Conservation (phyloP, 1,140 invertebrate genomes). For the Procambarus virginalis region DNA sequence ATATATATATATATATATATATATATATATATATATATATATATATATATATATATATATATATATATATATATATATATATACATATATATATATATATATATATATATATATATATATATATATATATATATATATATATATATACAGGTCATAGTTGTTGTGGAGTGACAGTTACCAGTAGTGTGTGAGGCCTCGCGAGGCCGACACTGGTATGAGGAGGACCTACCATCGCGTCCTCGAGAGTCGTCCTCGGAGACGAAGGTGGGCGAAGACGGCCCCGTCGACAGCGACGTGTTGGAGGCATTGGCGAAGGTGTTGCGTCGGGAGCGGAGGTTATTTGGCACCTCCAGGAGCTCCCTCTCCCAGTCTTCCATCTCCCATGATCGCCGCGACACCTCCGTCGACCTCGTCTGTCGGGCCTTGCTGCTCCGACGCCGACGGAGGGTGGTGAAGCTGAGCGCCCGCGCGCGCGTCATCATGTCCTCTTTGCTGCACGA, state of each 20-base stretch:
- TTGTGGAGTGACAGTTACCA: no score
- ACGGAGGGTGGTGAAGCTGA: constrained; percentile 64
- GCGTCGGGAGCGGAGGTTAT: background rate
- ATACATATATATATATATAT: no score
- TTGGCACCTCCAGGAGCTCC: background rate
- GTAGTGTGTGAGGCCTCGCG: no score
- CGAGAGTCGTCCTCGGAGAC: no score
- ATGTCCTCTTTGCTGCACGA: constrained; percentile 35
- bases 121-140: no score
- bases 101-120: no score
- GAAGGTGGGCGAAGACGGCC: background rate
- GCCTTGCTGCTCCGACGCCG: constrained; percentile 33
- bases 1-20: no score
- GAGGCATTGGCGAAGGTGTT: constrained; percentile 34
- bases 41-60: no score
- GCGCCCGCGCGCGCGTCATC: constrained; percentile 13
- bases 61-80: no score
- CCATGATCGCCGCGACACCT: constrained; percentile 55
- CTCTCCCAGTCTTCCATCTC: constrained; percentile 64
- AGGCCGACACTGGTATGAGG: no score
- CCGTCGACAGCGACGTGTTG: background rate
- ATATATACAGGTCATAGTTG: no score
- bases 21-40: no score
- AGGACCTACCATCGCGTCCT: background rate
- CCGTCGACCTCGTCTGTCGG: constrained; percentile 40